Evolutionary conservation across 2,113 vertebrate species (phyloP), one percentile per base, ranked within the genome.

Genomic region (Hydropotes inermis): DNA sequence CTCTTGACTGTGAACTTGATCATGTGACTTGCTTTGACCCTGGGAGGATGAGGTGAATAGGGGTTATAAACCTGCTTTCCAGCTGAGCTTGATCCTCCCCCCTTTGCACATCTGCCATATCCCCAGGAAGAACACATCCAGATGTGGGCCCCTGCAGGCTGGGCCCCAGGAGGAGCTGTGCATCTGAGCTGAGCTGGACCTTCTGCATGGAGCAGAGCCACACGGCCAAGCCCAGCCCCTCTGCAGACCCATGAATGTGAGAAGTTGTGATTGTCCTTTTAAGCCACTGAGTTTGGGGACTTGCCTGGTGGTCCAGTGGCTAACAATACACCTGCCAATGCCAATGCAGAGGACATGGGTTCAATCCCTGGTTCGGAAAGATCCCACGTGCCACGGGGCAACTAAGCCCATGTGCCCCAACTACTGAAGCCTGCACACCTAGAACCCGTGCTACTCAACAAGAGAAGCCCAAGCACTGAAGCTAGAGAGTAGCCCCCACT

Each of bases 181-280:
- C 5, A 8, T 5, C 64, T 89, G 50, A 84, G 36, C 45, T 50
- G 25, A 30, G 52, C 82, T 16, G 27, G 50, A 12, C 36, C 54
- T 6, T 9, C 89, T n/a, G 7, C 7, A 9, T 33, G 30, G 7
- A 70, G 57, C 21, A 27, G 36, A 86, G 47, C 30, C 36, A 7
- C 55, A 10, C 0, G 14, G 50, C 54, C 52, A 45, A 36, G 54
- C 10, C 17, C 39, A 25, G 4, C 36, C 17, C 27, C 6, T 15
- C 13, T 1, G 36, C 50, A 52, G 30, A 45, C 16, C 70, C 39
- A 0, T 0, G 36, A 30, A 23, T 4, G 0, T 4, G n/a, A 57
- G 27, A 74, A 27, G 1, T 12, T 0, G 0, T 0, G 5, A 16
- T 1, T 33, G 55, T 12, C 6, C 1, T 21, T 60, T 36, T 28